Evolutionary conservation across 2,888 invertebrate species (phyloP), one percentile per base, ranked within the genome.

Genomic region (Osmoderma eremita): DNA sequence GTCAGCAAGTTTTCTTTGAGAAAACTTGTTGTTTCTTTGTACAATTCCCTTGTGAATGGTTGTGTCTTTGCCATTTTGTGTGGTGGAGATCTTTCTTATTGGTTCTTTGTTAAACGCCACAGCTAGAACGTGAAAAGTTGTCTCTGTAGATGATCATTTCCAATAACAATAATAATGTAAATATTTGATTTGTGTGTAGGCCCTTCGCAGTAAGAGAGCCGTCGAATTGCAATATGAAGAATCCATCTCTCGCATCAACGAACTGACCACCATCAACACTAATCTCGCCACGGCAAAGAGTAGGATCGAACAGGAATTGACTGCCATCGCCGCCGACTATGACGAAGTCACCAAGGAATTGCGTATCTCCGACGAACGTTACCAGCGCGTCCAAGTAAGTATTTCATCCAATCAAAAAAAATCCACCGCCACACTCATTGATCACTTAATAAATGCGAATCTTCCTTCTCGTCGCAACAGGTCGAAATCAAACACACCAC

Each of bases 281-380:
- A 96, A 95, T 86, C 87, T 99, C 81, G 91, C 95, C 68, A 94
- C 97, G 78, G 90, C 92, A 84, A 98, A 94, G 88, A 91, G 93
- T 81, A 97, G 97, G 86, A 88, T 98, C 81, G 98, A 98, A 85
- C 95, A 95, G 81, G 98, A 98, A 84, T 86, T 97, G 78, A 85
- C 90, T 63, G 91, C 93, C 76, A 89, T 98, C 77, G 94, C 97
- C 75, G 90, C 94, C 76, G 98, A 99, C 84, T 95, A 98, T 83
- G 98, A 99, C 82, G 99, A 99, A 85, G 94, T 98, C 80, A 94
- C 94, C 83, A 95, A 95, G 86, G 97, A 97, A 84, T 87, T 97
- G 79, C 92, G 94, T 84, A 89, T 95, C 77, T 90, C 91, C 80
- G 97, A 97, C 82, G 97, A 97, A 84, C 92, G 96, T 84, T 96